Conservation (phyloP, 2,113 vertebrate genomes). For the Cochlearius cochlearius region DNA sequence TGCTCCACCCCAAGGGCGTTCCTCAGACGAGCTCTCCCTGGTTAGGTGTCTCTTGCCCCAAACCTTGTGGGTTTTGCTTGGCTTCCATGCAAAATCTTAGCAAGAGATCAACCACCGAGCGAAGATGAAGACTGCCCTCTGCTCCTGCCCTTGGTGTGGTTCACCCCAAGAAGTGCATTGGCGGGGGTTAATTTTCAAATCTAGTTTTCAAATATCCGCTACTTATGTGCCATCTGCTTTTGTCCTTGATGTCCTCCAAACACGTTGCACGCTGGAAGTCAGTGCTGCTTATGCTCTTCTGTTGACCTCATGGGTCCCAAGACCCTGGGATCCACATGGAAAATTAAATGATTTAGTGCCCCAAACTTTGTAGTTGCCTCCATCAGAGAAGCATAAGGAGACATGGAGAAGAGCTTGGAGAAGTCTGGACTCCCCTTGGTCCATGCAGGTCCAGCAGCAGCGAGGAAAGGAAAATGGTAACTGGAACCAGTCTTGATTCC, state of each 20-base stretch:
- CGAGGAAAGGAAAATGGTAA: not conserved
- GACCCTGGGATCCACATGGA: not conserved
- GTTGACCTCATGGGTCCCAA: not conserved
- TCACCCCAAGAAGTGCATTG: not conserved
- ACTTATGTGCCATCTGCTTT: not conserved
- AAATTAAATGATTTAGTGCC: not conserved
- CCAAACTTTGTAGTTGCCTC: not conserved
- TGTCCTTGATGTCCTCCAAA: not conserved
- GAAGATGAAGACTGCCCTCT: not conserved
- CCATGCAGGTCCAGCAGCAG: not conserved
- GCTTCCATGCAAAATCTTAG: not conserved
- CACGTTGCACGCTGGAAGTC: not conserved
- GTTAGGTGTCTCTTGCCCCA: not conserved
- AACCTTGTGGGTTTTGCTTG: not conserved
- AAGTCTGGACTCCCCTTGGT: not conserved
- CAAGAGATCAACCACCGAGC: rapidly evolving
- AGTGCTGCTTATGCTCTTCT: not conserved
- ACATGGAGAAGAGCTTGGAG: not conserved
- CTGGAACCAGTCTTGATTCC: not conserved
- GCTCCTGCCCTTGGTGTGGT: not conserved
- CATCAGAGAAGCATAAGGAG: not conserved
- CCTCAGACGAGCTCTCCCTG: not conserved
- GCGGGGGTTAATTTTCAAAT: not conserved
- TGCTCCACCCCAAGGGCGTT: not conserved
- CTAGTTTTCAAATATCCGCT: not conserved